Evolutionary conservation across 2,113 vertebrate genomes (phyloP).

Genomic region (Mesocricetus auratus): DNA sequence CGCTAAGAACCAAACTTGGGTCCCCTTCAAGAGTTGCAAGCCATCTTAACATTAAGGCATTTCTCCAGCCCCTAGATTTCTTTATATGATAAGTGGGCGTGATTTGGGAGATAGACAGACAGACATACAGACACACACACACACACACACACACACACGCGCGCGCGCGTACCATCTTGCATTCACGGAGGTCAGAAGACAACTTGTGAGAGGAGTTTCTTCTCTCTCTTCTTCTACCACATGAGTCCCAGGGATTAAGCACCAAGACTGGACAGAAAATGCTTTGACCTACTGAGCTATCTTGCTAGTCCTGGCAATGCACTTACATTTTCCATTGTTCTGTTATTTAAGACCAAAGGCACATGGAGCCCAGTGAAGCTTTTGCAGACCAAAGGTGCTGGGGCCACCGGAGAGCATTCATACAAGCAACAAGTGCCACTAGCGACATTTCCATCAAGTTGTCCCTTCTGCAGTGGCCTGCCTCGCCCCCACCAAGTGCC

Average conservation of each 20-base stretch:
- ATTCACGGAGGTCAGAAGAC: not conserved
- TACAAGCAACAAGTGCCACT: rapidly evolving
- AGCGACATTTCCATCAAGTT: rapidly evolving
- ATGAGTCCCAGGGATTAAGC: not conserved
- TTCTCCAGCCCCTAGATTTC: not conserved
- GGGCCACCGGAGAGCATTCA: rapidly evolving
- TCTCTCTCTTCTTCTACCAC: not conserved
- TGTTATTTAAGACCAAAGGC: not conserved
- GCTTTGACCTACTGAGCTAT: not conserved
- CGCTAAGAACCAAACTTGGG: not conserved
- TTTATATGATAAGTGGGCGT: not conserved
- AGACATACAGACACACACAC: not conserved
- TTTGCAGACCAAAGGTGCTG: rapidly evolving
- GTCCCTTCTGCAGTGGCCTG: not conserved
- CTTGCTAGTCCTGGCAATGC: not conserved
- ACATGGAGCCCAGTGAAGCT: not conserved
- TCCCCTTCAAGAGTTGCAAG: not conserved
- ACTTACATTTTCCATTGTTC: not conserved
- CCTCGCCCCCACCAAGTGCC: not conserved
- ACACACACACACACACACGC: not conserved
- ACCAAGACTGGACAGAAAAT: not conserved
- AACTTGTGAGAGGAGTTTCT: too few species aligned
- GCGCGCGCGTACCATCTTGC: too few species aligned
- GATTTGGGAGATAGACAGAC: too few species aligned
- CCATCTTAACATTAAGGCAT: too few species aligned